Evolutionary conservation across 2,113 vertebrate species (phyloP).

Genomic region (Telmatochromis sp.): DNA sequence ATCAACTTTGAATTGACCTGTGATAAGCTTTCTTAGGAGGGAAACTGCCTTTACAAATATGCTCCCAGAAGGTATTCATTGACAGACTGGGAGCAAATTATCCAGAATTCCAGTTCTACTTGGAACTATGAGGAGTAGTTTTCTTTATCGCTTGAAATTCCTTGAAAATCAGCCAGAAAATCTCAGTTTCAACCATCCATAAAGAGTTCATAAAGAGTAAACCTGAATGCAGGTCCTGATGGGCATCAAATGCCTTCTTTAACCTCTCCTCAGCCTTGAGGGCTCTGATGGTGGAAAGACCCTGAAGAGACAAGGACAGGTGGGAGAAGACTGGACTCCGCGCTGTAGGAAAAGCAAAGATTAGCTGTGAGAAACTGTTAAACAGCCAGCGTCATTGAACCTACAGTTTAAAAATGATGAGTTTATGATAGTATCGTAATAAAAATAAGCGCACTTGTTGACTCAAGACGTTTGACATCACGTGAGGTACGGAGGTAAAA

Average conservation of each 20-base stretch:
- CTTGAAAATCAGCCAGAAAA: not conserved
- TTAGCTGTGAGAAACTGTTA: not conserved
- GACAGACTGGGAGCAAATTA: not conserved
- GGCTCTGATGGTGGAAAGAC: slow-evolving; percentile 89
- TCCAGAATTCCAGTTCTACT: not conserved
- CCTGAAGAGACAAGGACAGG: slow-evolving; percentile 88
- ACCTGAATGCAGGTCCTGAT: slow-evolving; percentile 94
- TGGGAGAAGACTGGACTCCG: slow-evolving; percentile 96
- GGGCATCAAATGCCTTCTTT: slow-evolving; percentile 82
- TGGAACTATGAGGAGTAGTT: not conserved
- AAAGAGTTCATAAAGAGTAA: not conserved
- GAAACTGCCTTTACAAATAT: not conserved
- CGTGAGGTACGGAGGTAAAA: slow-evolving; percentile 52
- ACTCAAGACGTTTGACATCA: slow-evolving; percentile 85
- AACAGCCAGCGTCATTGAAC: not conserved
- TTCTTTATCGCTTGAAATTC: not conserved
- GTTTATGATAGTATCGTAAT: not conserved
- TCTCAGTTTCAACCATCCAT: not conserved
- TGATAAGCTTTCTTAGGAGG: not conserved
- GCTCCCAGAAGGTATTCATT: not conserved
- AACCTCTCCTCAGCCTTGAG: slow-evolving; percentile 82
- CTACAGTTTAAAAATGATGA: not conserved
- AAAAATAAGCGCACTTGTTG: slow-evolving; percentile 67
- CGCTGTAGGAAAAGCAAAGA: slow-evolving; percentile 58
- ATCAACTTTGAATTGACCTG: not conserved